Percentiles rank a stretch among this genome's conserved stretches.
These are phyloP conservation scores for Octodonta nipae DNA, from an alignment of 2,888 invertebrate genomes.

Conservation along the genomic window DNA sequence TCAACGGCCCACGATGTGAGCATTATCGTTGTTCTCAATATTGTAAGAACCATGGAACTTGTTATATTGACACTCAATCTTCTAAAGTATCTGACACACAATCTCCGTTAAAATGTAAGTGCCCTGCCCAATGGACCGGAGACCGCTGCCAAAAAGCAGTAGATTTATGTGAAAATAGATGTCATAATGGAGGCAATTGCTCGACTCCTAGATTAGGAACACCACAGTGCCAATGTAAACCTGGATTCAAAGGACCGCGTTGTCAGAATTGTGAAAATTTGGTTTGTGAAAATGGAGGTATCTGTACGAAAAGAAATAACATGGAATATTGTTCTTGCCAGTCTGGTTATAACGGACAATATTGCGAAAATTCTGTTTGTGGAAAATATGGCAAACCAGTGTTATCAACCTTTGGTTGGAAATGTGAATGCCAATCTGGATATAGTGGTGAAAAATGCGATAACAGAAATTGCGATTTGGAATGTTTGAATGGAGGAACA, in stretches of 20 bases:
- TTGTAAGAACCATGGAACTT: conserved; percentile 50
- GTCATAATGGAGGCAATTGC: conserved; percentile 50
- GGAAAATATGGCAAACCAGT: conserved; percentile 25
- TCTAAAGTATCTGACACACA: conserved; percentile 16
- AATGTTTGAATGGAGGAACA: conserved; percentile 42
- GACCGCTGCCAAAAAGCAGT: conserved; percentile 49
- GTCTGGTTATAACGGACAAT: conserved; percentile 39
- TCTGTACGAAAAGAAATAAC: conserved; percentile 37
- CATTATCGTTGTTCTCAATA: conserved; percentile 54
- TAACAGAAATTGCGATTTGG: conserved; percentile 42
- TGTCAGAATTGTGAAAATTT: conserved; percentile 47
- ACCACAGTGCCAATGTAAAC: conserved; percentile 35
- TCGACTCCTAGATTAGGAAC: conserved; percentile 25
- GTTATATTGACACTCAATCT: conserved; percentile 34
- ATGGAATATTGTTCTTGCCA: conserved; percentile 41
- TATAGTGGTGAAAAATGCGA: conserved; percentile 48
- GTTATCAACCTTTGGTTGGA: conserved; percentile 16
- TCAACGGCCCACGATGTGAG: conserved; percentile 53
- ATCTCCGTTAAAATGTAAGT: conserved; percentile 40
- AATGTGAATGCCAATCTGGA: conserved; percentile 39
- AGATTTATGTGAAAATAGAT: conserved; percentile 41
- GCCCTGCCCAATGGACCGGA: conserved; percentile 52
- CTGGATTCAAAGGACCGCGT: conserved; percentile 30
- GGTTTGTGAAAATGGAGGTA: conserved; percentile 48
- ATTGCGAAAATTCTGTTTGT: conserved; percentile 37